A percentile compares a stretch with the other conserved stretches of the same genome.
phyloP scores from a whole-genome alignment of 2,797 vertebrate genomes.

The Poliocrania exsul region DNA sequence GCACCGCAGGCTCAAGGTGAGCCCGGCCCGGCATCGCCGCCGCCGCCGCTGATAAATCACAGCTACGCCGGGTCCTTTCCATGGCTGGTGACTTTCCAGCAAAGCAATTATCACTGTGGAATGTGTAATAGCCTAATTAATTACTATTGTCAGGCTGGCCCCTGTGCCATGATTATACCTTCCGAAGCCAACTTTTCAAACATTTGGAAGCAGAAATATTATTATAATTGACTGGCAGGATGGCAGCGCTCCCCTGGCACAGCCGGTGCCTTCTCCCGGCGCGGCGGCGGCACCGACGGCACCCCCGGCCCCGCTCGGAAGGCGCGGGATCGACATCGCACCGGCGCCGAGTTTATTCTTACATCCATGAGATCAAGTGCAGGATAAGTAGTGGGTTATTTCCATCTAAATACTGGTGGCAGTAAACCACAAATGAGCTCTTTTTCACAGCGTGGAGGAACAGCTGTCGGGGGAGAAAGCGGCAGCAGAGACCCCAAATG shows the following conservation, averaged over 20 bases:
- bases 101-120: conserved; percentile 99
- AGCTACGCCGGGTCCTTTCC: conserved; percentile 79
- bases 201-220: conserved; percentile 81
- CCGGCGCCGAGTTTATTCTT: conserved; percentile 31
- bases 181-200: conserved; percentile 87
- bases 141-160: conserved; percentile 97
- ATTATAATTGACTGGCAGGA: conserved; percentile 79
- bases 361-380: conserved; percentile 18
- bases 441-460: conserved; percentile 19
- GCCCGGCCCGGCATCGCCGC: conserved; percentile 69
- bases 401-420: conserved; percentile 62
- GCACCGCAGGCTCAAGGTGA: conserved; percentile 86
- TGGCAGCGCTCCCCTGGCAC: conserved; percentile 62
- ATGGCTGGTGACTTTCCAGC: conserved; percentile 98
- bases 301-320: background rate
- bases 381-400: conserved; percentile 60
- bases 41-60: conserved; percentile 89
- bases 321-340: conserved; percentile 18
- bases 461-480: conserved; percentile 50
- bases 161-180: conserved; percentile 93
- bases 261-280: background rate
- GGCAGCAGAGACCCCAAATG: conserved; percentile 50
- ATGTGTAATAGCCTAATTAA: conserved; percentile 99
- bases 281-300: background rate
- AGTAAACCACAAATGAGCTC: conserved; percentile 52